These are phyloP conservation scores for Polyodon spathula DNA, from an alignment of 2,113 vertebrate species.

Conservation along the genomic window DNA sequence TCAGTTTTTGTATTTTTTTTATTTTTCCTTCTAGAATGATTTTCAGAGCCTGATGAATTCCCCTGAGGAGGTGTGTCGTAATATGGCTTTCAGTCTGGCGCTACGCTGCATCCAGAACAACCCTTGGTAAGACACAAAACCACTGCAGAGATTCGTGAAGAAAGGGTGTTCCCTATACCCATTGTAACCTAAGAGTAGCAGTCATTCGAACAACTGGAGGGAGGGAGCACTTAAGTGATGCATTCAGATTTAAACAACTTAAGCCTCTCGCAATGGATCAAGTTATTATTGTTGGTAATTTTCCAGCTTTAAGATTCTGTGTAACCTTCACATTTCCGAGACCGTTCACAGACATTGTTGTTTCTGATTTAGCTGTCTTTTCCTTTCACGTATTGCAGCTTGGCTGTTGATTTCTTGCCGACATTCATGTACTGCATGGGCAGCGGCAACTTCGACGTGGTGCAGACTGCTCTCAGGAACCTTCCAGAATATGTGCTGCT, in stretches of 20 bases:
- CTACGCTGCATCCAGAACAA: conserved; percentile 87
- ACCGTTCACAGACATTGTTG: neutral
- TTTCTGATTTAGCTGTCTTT: neutral
- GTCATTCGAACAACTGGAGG: no score
- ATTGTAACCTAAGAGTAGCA: no score
- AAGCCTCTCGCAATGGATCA: no score
- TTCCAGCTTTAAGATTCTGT: no score
- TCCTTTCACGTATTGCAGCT: conserved; percentile 43
- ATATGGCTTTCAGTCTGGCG: conserved; percentile 84
- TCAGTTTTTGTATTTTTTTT: neutral
- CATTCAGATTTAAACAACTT: no score
- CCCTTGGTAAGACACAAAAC: conserved; percentile 62
- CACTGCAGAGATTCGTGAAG: neutral
- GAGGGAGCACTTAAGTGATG: no score
- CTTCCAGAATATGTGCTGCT: conserved; percentile 91
- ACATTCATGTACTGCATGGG: conserved; percentile 95
- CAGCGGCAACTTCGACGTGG: conserved; percentile 87
- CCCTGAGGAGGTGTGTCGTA: conserved; percentile 80
- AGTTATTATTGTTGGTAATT: no score
- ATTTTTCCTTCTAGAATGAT: conserved; percentile 61
- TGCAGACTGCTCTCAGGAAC: conserved; percentile 85
- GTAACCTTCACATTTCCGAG: neutral
- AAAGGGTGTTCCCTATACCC: neutral
- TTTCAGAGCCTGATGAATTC: conserved; percentile 90
- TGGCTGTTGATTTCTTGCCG: conserved; percentile 85